Evolutionary conservation across 2,797 vertebrate species (phyloP).

Genomic region (Takifugu rubripes): DNA sequence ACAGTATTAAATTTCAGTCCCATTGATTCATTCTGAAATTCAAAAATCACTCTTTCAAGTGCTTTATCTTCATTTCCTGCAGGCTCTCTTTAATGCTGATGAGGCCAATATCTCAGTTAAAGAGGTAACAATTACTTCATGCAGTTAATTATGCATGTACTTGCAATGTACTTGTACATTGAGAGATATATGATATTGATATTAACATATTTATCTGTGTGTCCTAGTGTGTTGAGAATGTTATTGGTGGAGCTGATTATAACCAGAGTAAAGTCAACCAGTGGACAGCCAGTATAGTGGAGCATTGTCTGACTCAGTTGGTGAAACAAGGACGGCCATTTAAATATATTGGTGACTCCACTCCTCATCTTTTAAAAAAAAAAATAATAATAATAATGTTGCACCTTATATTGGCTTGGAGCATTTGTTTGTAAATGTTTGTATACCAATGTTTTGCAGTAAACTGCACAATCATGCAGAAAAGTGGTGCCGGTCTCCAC

Average conservation of each 20-base stretch:
- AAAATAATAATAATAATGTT: neutral
- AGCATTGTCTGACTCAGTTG: slow-evolving; percentile 88
- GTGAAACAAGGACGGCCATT: slow-evolving; percentile 90
- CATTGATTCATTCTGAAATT: neutral
- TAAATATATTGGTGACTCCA: slow-evolving; percentile 88
- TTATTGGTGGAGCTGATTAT: slow-evolving; percentile 91
- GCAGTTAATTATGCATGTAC: neutral
- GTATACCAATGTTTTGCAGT: slow-evolving; percentile 71
- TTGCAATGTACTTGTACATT: neutral
- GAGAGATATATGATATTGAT: neutral
- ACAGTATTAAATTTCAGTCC: neutral
- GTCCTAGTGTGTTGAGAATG: slow-evolving; percentile 85
- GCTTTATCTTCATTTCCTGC: slow-evolving; percentile 22
- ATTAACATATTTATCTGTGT: slow-evolving; percentile 7
- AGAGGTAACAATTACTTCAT: slow-evolving; percentile 76
- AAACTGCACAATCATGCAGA: slow-evolving; percentile 94
- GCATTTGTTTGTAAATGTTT: neutral
- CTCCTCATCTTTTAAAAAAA: neutral
- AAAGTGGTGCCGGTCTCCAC: slow-evolving; percentile 92
- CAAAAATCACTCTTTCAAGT: neutral
- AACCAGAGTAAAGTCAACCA: slow-evolving; percentile 93
- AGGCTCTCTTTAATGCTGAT: slow-evolving; percentile 87
- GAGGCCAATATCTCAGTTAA: slow-evolving; percentile 87
- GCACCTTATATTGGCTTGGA: neutral
- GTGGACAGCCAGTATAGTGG: slow-evolving; percentile 95